A percentile compares a stretch with the other conserved stretches of the same genome.
phyloP scores from a whole-genome alignment of 2,113 vertebrate genomes.

The Xyliphius kryptos region DNA sequence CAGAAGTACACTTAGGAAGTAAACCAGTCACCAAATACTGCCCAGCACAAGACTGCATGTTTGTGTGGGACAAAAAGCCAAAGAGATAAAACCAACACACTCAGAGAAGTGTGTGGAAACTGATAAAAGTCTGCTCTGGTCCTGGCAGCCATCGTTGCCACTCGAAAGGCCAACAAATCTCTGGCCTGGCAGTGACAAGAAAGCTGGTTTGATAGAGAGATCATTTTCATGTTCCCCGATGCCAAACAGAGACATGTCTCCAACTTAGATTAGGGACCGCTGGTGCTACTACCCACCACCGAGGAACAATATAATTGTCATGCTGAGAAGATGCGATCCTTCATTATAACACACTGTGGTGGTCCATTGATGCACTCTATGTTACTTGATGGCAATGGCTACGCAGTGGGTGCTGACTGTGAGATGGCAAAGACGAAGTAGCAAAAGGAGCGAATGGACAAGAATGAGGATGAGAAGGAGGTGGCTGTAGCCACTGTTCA shows the following conservation, averaged over 20 bases:
- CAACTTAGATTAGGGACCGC: conserved; percentile 46
- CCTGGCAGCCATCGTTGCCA: conserved; percentile 56
- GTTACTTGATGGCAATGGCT: conserved; percentile 42
- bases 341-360: conserved; percentile 23
- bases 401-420: neutral
- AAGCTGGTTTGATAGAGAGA: conserved; percentile 65
- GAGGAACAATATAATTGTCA: conserved; percentile 44
- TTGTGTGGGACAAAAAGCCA: too few relatives aligned
- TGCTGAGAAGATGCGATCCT: conserved; percentile 41
- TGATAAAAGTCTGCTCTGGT: conserved; percentile 45
- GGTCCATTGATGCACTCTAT: conserved; percentile 27
- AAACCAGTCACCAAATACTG: too few relatives aligned
- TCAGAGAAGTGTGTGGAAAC: conserved; percentile 15
- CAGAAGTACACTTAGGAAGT: too few relatives aligned
- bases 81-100: conserved; percentile 11
- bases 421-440: conserved; percentile 2
- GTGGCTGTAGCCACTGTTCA: conserved; percentile 21
- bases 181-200: conserved; percentile 66
- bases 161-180: conserved; percentile 61
- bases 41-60: too few relatives aligned
- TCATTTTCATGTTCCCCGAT: conserved; percentile 66
- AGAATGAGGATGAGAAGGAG: neutral
- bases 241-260: conserved; percentile 55
- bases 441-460: neutral
- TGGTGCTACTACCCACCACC: conserved; percentile 11